A percentile compares a stretch with the other conserved stretches of the same genome.
Conservation (phyloP, 1,140 invertebrate species). For the Drosophila tropicalis region DNA sequence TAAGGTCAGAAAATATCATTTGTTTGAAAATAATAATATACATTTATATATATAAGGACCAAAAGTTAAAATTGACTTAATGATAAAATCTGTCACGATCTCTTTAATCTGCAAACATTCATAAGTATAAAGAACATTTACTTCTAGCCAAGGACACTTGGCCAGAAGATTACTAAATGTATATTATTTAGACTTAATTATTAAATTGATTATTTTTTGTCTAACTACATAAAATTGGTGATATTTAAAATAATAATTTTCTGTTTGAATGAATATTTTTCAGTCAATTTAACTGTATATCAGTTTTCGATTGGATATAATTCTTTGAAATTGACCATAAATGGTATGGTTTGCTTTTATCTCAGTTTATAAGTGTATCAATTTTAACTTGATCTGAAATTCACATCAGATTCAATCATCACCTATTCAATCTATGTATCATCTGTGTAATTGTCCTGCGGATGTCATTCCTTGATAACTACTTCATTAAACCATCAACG, state of each 20-base stretch:
- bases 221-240: neutral
- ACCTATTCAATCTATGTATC: neutral
- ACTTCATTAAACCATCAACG: slow-evolving; percentile 63
- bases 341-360: neutral
- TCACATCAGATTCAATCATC: slow-evolving; percentile 3
- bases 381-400: neutral
- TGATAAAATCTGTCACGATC: no score
- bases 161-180: no score
- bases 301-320: neutral
- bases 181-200: no score
- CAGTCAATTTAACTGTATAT: neutral
- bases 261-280: neutral
- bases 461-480: slow-evolving; percentile 64
- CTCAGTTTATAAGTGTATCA: neutral
- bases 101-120: no score
- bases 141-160: no score
- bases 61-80: no score
- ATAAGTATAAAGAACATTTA: no score
- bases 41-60: no score
- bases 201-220: no score
- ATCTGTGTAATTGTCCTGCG: slow-evolving; percentile 38
- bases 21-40: no score
- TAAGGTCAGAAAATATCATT: no score
- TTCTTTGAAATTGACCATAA: neutral
- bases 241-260: neutral